These are phyloP conservation scores for Benitochromis conjunctus DNA, from an alignment of 2,113 vertebrate genomes.

Conservation along the genomic window DNA sequence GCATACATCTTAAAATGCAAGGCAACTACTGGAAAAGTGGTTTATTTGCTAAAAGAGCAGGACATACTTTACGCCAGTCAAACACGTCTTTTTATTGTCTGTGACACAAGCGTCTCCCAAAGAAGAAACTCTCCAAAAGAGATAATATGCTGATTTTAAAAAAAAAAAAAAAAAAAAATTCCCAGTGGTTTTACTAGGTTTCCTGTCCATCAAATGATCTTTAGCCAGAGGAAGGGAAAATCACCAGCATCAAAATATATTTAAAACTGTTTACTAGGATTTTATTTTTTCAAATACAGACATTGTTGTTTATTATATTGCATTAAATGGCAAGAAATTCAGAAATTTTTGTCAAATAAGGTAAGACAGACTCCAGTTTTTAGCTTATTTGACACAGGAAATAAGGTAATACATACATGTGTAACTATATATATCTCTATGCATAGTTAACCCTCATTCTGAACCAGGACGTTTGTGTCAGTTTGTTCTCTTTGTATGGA, in stretches of 20 bases:
- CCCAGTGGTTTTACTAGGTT: no score
- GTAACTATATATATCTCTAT: not conserved
- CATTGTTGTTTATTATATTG: not conserved
- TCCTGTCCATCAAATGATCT: not conserved
- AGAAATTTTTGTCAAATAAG: not conserved
- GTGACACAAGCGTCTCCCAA: not conserved
- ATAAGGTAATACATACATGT: not conserved
- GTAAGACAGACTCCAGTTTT: not conserved
- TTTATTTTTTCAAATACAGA: not conserved
- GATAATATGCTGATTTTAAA: no score
- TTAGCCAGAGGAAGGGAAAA: not conserved
- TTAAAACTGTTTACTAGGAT: not conserved
- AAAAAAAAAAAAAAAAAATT: no score
- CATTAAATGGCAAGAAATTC: not conserved
- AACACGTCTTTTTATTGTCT: no score
- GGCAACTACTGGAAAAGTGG: not conserved
- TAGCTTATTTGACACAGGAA: not conserved
- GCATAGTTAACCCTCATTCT: not conserved
- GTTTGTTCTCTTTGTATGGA: not conserved
- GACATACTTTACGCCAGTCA: no score
- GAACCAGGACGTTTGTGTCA: not conserved
- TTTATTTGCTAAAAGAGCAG: no score
- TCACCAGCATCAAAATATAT: no score
- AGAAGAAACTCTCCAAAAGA: not conserved
- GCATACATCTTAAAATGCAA: not conserved